Evolutionary conservation across 2,888 invertebrate species (phyloP).

Genomic region (Acleris cristana): DNA sequence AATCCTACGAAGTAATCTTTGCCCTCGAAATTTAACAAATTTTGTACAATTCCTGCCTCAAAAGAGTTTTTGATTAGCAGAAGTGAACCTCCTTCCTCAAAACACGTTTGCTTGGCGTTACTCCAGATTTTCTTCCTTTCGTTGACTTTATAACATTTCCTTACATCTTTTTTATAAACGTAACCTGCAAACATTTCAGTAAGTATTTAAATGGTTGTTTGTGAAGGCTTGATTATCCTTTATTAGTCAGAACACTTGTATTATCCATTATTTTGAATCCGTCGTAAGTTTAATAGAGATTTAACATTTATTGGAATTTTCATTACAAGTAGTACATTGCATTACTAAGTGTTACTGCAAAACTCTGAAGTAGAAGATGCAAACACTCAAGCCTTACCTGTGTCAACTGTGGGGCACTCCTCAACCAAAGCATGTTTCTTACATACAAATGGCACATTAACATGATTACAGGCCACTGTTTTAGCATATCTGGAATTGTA

Average conservation of each 20-base stretch:
- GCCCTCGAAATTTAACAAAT: background rate
- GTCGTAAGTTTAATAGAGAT: too few species aligned
- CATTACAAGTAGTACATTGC: too few species aligned
- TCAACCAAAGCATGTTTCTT: slow-evolving; percentile 13
- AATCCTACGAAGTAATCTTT: slow-evolving; percentile 25
- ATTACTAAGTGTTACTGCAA: too few species aligned
- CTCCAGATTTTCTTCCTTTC: slow-evolving; percentile 43
- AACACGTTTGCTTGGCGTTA: slow-evolving; percentile 49
- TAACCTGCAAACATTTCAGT: slow-evolving; percentile 42
- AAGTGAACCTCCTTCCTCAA: slow-evolving; percentile 41
- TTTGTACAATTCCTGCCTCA: slow-evolving; percentile 1
- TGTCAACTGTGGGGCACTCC: slow-evolving; percentile 19
- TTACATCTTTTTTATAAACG: slow-evolving; percentile 39
- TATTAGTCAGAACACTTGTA: too few species aligned
- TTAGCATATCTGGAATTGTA: background rate
- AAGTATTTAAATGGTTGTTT: too few species aligned
- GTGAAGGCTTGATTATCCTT: too few species aligned
- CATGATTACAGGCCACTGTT: background rate
- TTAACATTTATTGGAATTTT: too few species aligned
- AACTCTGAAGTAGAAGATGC: too few species aligned
- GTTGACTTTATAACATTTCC: slow-evolving; percentile 50
- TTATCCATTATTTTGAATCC: too few species aligned
- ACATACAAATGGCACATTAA: slow-evolving; percentile 10
- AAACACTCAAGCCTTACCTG: background rate
- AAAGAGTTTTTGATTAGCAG: slow-evolving; percentile 7